These are phyloP conservation scores for Poeciliopsis occidentalis DNA, from an alignment of 2,113 vertebrate genomes.

Conservation along the genomic window DNA sequence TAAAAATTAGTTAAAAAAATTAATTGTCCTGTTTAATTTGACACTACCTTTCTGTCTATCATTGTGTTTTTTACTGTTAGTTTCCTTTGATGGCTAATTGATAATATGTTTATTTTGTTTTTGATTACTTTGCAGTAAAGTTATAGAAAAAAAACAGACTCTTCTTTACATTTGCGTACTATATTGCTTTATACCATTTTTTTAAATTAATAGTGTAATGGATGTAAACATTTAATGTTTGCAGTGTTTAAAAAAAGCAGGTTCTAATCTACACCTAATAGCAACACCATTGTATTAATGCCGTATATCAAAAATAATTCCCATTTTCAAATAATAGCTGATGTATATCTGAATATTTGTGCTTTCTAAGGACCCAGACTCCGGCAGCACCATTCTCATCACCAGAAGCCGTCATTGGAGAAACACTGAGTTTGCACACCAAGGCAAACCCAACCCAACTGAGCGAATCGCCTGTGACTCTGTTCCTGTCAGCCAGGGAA, in stretches of 20 bases:
- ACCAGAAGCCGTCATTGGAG: slow-evolving; percentile 84
- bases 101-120: too few relatives aligned
- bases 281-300: neutral
- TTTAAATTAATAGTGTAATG: neutral
- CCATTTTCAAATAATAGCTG: neutral
- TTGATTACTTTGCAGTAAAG: too few relatives aligned
- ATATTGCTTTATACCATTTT: neutral
- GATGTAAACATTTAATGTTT: neutral
- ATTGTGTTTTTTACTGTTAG: neutral
- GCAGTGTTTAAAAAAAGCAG: too few relatives aligned
- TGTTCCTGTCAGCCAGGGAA: slow-evolving; percentile 59
- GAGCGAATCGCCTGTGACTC: slow-evolving; percentile 53
- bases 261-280: neutral
- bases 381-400: slow-evolving; percentile 85
- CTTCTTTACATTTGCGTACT: too few relatives aligned
- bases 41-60: neutral
- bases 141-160: too few relatives aligned
- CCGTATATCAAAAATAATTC: neutral
- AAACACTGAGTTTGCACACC: slow-evolving; percentile 80
- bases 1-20: neutral
- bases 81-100: neutral
- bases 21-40: neutral
- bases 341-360: slow-evolving; percentile 15
- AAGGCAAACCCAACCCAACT: slow-evolving; percentile 30
- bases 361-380: slow-evolving; percentile 83